These are phyloP conservation scores for Apostichopus japonicus DNA, from an alignment of 35 echinoderm and acorn worm species.

Conservation along the genomic window DNA sequence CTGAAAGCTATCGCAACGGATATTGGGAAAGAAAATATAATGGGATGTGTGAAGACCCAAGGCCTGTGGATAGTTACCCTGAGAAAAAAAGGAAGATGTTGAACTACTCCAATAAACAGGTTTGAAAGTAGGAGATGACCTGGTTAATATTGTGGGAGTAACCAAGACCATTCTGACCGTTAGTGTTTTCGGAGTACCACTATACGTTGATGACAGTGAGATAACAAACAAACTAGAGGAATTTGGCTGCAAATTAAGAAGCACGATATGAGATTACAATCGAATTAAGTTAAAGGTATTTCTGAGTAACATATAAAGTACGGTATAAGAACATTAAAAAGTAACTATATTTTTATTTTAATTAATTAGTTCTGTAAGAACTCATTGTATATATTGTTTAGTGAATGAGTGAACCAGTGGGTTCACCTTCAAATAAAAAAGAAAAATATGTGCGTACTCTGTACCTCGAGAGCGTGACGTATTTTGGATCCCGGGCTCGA, in stretches of 20 bases:
- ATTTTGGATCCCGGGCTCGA: too few species aligned
- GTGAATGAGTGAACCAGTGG: too few species aligned
- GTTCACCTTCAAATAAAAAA: too few species aligned
- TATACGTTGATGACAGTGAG: neutral
- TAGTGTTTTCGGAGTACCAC: neutral
- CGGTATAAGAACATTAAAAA: too few species aligned
- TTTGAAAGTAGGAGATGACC: neutral
- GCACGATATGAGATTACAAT: too few species aligned
- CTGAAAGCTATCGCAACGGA: neutral
- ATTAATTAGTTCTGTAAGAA: too few species aligned
- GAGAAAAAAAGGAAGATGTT: neutral
- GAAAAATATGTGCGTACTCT: too few species aligned
- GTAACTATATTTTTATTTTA: too few species aligned
- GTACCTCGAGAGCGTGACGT: too few species aligned
- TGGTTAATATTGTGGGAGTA: neutral
- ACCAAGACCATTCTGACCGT: neutral
- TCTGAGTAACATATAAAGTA: too few species aligned
- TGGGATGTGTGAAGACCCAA: neutral
- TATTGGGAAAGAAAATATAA: conserved; percentile 1
- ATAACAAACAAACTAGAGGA: neutral
- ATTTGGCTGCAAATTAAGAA: neutral
- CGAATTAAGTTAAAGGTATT: too few species aligned
- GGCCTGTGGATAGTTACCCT: neutral
- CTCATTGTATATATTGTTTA: too few species aligned
- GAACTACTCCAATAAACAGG: conserved; percentile 23